phyloP scores from a whole-genome alignment of 2,888 invertebrate genomes.

The Philonicus albiceps region DNA sequence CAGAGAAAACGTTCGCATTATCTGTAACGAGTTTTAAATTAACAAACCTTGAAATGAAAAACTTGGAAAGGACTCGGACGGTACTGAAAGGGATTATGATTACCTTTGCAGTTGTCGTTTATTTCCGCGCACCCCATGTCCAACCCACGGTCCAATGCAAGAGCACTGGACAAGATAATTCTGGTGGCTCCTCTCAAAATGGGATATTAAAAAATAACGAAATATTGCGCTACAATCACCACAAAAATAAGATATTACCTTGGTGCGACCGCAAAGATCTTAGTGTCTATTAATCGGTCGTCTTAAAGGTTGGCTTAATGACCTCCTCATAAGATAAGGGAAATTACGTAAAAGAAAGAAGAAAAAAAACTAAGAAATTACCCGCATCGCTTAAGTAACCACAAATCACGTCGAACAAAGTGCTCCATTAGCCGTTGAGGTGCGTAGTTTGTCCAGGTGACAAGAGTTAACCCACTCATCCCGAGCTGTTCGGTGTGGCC shows the following conservation, averaged over 20 bases:
- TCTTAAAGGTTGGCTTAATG: neutral
- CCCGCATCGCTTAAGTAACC: slow-evolving; percentile 3
- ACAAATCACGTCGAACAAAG: slow-evolving; percentile 8
- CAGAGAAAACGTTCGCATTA: slow-evolving; percentile 19
- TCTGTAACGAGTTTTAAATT: slow-evolving; percentile 36
- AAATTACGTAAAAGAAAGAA: neutral
- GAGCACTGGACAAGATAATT: neutral
- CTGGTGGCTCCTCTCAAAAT: neutral
- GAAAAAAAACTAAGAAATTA: neutral
- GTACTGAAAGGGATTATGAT: slow-evolving; percentile 1
- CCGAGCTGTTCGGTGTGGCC: neutral
- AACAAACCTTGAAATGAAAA: slow-evolving; percentile 35
- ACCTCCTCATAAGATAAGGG: neutral
- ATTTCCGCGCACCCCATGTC: no score
- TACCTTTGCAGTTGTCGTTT: neutral
- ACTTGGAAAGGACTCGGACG: neutral
- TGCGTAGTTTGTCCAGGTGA: slow-evolving; percentile 6
- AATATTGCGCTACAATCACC: neutral
- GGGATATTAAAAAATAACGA: neutral
- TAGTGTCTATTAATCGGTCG: neutral
- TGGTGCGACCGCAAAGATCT: neutral
- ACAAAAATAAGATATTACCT: neutral
- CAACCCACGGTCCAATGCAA: no score
- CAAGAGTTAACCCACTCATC: neutral
- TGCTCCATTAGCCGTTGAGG: slow-evolving; percentile 2